Base-by-base conservation (phyloP, 1,140 invertebrate species). In the Trachymyrmex septentrionalis region DNA sequence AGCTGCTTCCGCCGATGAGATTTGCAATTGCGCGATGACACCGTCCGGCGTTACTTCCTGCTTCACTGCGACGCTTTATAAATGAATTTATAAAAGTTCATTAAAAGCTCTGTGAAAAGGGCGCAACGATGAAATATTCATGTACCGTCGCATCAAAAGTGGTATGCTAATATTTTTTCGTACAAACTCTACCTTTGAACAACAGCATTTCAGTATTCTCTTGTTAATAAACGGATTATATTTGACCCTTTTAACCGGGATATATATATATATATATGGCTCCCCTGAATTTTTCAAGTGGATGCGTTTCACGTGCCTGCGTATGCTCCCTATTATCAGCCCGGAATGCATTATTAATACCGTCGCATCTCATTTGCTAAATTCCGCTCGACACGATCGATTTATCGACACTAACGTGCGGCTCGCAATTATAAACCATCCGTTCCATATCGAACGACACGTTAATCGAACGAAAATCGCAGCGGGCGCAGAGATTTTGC, bases 1-100 rank as follows among this genome's bases (percentile, higher is more conserved):
- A 7, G 95, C 95, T 24, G 97, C 96, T 90, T 97, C 97, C 0
- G 97, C 96, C 6, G 96, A 96, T 12, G 96, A 96, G 63, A 99
- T 97, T 92, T 97, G 96, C 71, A 98, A 92, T 87, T 98, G 97
- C 0, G 97, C 97, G 12, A 96, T 95, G 21, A 97, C 96, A 53
- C 97, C 97, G 67, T 97, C 96, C 3, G 96, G 96, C 0, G 96
- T 97, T 27, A 96, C 96, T 92, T 97, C 97, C 90, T 97, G 97
- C 92, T 97, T 97, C 14, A 97, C 95, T 16, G 96, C 96, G 19
- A 97, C 96, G 88, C 97, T 97, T 91, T 61, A 21, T 14, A 21
- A 55, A 57, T n/a, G 0, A 38, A 61, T 84, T 84, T 34, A 75
- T 55, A 61, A 61, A 57, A 75, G 69, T 84, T 48, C n/a, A 86